Evolutionary conservation across 2,888 invertebrate species (phyloP).

Genomic region (Lottia gigantea): DNA sequence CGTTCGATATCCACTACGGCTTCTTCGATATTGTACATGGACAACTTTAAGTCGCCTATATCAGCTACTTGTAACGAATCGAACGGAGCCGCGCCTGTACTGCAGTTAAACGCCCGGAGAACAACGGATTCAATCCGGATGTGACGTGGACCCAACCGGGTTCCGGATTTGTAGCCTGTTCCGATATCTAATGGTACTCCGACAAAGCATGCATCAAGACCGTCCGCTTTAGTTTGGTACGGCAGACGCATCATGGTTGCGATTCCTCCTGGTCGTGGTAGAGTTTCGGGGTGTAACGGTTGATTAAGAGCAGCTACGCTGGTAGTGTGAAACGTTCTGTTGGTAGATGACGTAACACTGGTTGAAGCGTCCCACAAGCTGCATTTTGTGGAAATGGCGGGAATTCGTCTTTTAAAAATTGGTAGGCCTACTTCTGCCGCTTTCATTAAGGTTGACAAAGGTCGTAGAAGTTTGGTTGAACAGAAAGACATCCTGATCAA

Average conservation of each 20-base stretch:
- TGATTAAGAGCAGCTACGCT: constrained; percentile 28
- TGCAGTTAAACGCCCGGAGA: constrained; percentile 55
- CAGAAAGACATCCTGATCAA: too few species aligned
- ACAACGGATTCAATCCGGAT: constrained; percentile 64
- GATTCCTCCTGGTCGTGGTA: constrained; percentile 48
- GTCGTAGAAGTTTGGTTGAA: too few species aligned
- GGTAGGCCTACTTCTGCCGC: too few species aligned
- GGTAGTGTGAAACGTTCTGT: too few species aligned
- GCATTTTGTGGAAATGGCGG: too few species aligned
- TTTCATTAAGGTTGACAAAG: too few species aligned
- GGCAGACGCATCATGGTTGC: constrained; percentile 54
- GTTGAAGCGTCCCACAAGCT: too few species aligned
- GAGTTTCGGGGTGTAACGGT: constrained; percentile 43
- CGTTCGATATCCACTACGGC: constrained; percentile 56
- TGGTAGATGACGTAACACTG: too few species aligned
- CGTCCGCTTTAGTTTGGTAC: constrained; percentile 37
- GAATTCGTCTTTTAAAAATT: too few species aligned
- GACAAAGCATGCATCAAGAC: constrained; percentile 62
- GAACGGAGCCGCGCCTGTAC: constrained; percentile 63
- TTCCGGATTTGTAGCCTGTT: constrained; percentile 60
- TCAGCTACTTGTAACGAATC: constrained; percentile 63
- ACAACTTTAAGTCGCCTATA: constrained; percentile 62
- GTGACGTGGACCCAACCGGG: constrained; percentile 63
- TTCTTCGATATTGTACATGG: constrained; percentile 56
- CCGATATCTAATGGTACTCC: constrained; percentile 65